A percentile compares a stretch with the other conserved stretches of the same genome.
Conservation (phyloP, 2,797 vertebrate species). For the Crocidura indochinensis region DNA sequence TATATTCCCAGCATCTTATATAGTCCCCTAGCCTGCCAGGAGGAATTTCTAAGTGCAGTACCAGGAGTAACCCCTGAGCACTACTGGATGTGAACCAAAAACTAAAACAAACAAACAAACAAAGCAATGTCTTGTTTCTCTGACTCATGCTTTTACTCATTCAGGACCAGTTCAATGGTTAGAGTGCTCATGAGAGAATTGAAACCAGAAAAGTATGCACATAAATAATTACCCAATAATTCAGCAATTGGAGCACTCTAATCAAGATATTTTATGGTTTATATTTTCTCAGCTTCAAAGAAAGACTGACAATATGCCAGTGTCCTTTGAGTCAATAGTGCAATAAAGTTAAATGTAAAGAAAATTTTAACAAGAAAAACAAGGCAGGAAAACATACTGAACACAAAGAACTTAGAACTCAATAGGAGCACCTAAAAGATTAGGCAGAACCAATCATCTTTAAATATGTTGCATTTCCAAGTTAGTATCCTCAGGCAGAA, state of each 20-base stretch:
- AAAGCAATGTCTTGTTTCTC: neutral
- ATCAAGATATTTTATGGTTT: slow-evolving; percentile 15
- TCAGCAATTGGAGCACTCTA: slow-evolving; percentile 1
- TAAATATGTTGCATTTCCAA: slow-evolving; percentile 47
- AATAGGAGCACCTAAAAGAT: neutral
- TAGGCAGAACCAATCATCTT: slow-evolving; percentile 41
- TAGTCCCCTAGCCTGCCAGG: too few species aligned
- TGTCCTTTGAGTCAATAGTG: neutral
- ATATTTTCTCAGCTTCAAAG: slow-evolving; percentile 35
- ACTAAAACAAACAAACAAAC: too few species aligned
- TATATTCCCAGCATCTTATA: too few species aligned
- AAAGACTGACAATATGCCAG: neutral
- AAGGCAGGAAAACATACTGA: slow-evolving; percentile 3
- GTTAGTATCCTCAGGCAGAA: slow-evolving; percentile 31
- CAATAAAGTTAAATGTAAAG: slow-evolving; percentile 31
- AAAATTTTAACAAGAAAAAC: slow-evolving; percentile 46
- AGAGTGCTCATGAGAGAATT: neutral
- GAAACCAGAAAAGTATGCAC: slow-evolving; percentile 11
- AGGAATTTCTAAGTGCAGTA: too few species aligned
- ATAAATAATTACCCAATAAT: slow-evolving; percentile 60
- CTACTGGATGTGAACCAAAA: too few species aligned
- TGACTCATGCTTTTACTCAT: neutral
- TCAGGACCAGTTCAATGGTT: neutral
- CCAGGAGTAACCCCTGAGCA: too few species aligned
- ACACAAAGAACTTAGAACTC: slow-evolving; percentile 16